phyloP scores from a whole-genome alignment of 2,113 vertebrate genomes.

The Geococcyx californianus region DNA sequence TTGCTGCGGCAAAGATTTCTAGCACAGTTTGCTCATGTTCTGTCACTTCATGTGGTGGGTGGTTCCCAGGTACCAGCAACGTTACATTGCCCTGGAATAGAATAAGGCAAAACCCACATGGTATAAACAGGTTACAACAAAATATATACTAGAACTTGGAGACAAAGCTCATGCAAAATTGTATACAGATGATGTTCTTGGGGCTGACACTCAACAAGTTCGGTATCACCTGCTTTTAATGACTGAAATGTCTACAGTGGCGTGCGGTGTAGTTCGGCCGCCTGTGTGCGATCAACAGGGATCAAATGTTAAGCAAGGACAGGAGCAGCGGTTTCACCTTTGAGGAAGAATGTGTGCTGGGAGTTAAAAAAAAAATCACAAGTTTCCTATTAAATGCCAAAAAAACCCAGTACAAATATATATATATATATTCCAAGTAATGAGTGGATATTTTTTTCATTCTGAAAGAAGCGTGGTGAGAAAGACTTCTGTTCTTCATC shows the following conservation, averaged over 20 bases:
- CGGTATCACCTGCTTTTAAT: not conserved
- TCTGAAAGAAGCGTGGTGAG: not conserved
- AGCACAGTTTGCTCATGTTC: not conserved
- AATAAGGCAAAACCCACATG: fast-evolving
- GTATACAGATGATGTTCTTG: not conserved
- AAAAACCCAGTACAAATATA: not conserved
- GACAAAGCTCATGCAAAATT: not conserved
- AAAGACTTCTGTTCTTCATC: not conserved
- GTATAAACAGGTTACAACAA: too few relatives aligned
- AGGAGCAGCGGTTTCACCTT: not conserved
- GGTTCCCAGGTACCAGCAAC: not conserved
- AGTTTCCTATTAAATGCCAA: not conserved
- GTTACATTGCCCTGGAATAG: fast-evolving
- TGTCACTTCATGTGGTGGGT: fast-evolving
- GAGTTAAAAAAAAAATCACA: not conserved
- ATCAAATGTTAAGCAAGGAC: not conserved
- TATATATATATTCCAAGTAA: not conserved
- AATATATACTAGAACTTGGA: fast-evolving
- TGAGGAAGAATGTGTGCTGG: not conserved
- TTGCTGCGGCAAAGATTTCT: not conserved
- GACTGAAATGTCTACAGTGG: not conserved
- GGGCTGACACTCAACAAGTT: not conserved
- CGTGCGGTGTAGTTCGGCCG: too few relatives aligned
- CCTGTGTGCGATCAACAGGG: not conserved
- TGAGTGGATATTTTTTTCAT: not conserved